Evolutionary conservation across 1,140 invertebrate genomes (phyloP).

Genomic region (Nasonia vitripennis): DNA sequence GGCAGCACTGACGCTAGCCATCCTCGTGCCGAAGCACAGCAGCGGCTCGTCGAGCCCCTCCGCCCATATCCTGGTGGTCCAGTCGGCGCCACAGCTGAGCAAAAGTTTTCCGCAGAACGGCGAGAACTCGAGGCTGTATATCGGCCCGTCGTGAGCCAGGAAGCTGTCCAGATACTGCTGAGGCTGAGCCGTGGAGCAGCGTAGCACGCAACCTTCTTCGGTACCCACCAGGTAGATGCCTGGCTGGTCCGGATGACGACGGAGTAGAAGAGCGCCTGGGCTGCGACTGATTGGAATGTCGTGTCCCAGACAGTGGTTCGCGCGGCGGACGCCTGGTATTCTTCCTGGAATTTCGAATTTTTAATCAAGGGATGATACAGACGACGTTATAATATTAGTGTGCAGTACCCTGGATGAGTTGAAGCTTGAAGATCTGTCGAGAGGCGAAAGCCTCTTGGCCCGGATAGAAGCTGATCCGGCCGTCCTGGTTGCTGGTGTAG

Average conservation of each 20-base stretch:
- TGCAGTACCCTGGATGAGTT: conserved; percentile 77
- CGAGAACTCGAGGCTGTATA: conserved; percentile 87
- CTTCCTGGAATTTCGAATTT: background rate
- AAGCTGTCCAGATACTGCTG: conserved; percentile 83
- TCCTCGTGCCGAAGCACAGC: conserved; percentile 76
- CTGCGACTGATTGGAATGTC: conserved; percentile 76
- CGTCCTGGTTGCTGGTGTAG: conserved; percentile 67
- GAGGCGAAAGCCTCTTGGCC: conserved; percentile 74
- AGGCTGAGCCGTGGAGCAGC: conserved; percentile 81
- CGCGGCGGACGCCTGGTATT: conserved; percentile 75
- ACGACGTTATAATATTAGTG: background rate
- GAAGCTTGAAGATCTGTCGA: conserved; percentile 78
- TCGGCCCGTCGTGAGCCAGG: conserved; percentile 86
- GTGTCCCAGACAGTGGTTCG: conserved; percentile 46
- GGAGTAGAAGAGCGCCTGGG: conserved; percentile 78
- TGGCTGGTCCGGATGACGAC: conserved; percentile 80
- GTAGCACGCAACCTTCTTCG: conserved; percentile 88
- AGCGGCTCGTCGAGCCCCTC: conserved; percentile 80
- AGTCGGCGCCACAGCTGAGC: conserved; percentile 90
- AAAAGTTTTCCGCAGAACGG: conserved; percentile 85
- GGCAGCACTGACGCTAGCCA: conserved; percentile 80
- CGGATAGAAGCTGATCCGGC: conserved; percentile 63
- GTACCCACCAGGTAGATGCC: conserved; percentile 88
- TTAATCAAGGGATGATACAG: background rate
- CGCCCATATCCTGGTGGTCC: conserved; percentile 86